Evolutionary conservation across 2,113 vertebrate species (phyloP).

Genomic region (Caretta caretta): DNA sequence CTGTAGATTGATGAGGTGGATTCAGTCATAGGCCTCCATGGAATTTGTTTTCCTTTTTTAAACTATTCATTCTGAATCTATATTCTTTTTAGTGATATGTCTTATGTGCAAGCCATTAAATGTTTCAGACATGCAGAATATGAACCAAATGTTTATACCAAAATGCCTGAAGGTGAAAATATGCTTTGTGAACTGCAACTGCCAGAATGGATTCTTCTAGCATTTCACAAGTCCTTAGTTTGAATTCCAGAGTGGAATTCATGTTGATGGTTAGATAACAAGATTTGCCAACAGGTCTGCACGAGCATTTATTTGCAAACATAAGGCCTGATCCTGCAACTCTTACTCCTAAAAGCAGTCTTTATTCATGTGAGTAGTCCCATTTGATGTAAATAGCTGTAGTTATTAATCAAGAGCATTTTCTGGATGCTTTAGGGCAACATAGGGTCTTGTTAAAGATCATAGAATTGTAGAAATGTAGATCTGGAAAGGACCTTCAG

Average conservation of each 20-base stretch:
- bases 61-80: not conserved
- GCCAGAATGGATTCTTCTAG: not conserved
- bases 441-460: too few species aligned
- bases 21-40: not conserved
- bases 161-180: not conserved
- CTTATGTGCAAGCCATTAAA: not conserved
- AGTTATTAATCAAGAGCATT: not conserved
- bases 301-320: not conserved
- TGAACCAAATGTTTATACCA: not conserved
- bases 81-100: constrained; percentile 1
- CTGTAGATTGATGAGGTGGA: not conserved
- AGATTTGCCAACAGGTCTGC: not conserved
- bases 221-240: not conserved
- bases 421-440: not conserved
- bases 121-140: not conserved
- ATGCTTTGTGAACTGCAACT: constrained; percentile 1
- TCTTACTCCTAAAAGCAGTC: not conserved
- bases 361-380: not conserved
- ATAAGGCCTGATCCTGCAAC: not conserved
- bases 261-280: not conserved
- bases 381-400: not conserved
- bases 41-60: not conserved
- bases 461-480: too few species aligned
- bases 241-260: constrained; percentile 2
- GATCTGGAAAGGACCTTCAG: too few species aligned